A percentile compares a stretch with the other conserved stretches of the same genome.
Conservation (phyloP, 2,113 vertebrate genomes). For the Pitta sordida region DNA sequence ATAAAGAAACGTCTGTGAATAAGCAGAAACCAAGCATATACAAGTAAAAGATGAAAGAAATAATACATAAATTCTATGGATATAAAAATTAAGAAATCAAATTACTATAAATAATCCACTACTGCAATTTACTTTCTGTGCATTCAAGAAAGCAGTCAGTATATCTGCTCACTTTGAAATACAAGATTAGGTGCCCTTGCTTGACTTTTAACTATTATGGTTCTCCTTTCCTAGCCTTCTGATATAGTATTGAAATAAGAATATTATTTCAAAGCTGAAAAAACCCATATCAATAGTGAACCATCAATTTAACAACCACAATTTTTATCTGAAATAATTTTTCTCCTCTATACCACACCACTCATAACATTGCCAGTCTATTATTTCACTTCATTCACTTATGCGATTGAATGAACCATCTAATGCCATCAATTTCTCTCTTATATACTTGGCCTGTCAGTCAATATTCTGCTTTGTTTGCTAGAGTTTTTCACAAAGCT, state of each 20-base stretch:
- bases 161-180: neutral
- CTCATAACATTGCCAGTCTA: neutral
- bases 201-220: neutral
- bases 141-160: neutral
- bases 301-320: neutral
- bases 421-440: neutral
- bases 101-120: neutral
- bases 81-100: neutral
- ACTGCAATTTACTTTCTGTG: neutral
- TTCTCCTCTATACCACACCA: neutral
- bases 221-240: neutral
- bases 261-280: neutral
- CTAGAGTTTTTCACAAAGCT: neutral
- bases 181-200: neutral
- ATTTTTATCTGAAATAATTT: neutral
- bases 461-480: constrained; percentile 9
- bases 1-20: fast-evolving
- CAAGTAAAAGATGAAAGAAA: neutral
- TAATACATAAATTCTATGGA: neutral
- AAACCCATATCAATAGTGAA: neutral
- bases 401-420: neutral
- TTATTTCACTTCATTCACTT: neutral
- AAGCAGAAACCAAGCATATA: neutral
- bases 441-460: neutral
- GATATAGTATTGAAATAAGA: neutral